Evolutionary conservation across 2,797 vertebrate genomes (phyloP).

Genomic region (Rachycentron canadum): DNA sequence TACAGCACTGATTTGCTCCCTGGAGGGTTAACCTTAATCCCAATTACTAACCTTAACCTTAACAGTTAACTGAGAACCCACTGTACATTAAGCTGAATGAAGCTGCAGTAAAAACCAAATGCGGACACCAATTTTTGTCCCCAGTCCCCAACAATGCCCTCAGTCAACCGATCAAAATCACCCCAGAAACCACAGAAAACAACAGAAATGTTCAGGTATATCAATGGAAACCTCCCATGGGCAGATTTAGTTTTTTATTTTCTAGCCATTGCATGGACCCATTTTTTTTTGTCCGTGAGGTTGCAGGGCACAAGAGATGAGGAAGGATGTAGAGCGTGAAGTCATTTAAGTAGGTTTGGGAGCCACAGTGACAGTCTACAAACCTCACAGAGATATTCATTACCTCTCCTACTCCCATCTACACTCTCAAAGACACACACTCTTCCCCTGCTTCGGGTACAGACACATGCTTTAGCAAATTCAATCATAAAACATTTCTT

Average conservation of each 20-base stretch:
- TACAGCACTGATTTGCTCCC: conserved; percentile 9
- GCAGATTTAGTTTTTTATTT: conserved; percentile 67
- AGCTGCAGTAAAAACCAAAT: conserved; percentile 37
- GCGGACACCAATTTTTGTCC: conserved; percentile 41
- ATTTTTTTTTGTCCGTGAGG: conserved; percentile 44
- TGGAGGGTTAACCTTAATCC: conserved; percentile 47
- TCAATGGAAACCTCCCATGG: conserved; percentile 31
- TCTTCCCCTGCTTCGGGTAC: conserved; percentile 2
- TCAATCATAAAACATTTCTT: not conserved
- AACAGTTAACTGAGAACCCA: conserved; percentile 42
- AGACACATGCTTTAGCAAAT: not conserved
- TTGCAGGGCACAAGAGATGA: conserved; percentile 70
- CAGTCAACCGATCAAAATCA: conserved; percentile 36
- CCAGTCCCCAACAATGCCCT: conserved; percentile 41
- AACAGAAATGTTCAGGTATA: conserved; percentile 30
- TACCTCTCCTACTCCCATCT: conserved; percentile 23
- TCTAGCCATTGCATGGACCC: conserved; percentile 38
- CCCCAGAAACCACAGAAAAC: conserved; percentile 3
- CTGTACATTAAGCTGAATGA: conserved; percentile 23
- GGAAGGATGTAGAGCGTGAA: conserved; percentile 79
- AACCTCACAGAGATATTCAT: conserved; percentile 58
- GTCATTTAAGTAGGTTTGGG: conserved; percentile 65
- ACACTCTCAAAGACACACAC: conserved; percentile 8
- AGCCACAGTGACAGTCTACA: conserved; percentile 56
- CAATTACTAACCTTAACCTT: conserved; percentile 63